Evolutionary conservation across 2,113 vertebrate genomes (phyloP).

Genomic region (Odontesthes bonariensis): DNA sequence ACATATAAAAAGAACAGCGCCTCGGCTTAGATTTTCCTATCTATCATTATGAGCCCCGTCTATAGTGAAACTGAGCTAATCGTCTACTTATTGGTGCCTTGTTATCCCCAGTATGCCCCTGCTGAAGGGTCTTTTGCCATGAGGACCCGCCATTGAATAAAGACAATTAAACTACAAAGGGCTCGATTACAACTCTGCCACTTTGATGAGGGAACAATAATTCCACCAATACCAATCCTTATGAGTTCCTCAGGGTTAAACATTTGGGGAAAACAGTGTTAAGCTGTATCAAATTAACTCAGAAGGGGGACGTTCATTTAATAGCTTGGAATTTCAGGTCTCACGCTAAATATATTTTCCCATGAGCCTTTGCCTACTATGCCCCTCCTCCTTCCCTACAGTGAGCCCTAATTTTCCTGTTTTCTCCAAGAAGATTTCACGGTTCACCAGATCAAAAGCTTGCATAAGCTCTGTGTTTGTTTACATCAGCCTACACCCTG

Average conservation of each 20-base stretch:
- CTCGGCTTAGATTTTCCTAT: slow-evolving; percentile 36
- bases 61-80: slow-evolving; percentile 57
- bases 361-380: slow-evolving; percentile 64
- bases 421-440: slow-evolving; percentile 76
- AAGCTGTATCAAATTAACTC: slow-evolving; percentile 76
- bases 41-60: slow-evolving; percentile 51
- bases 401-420: slow-evolving; percentile 75
- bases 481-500: slow-evolving; percentile 76
- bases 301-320: slow-evolving; percentile 69
- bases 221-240: slow-evolving; percentile 50
- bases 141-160: slow-evolving; percentile 66
- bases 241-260: slow-evolving; percentile 68
- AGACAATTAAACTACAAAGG: slow-evolving; percentile 79
- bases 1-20: slow-evolving; percentile 46
- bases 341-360: slow-evolving; percentile 74
- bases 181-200: slow-evolving; percentile 63
- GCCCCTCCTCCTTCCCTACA: slow-evolving; percentile 60
- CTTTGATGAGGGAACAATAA: slow-evolving; percentile 75
- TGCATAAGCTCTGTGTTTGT: slow-evolving; percentile 74
- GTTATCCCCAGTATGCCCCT: slow-evolving; percentile 49
- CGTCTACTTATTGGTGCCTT: slow-evolving; percentile 55
- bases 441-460: slow-evolving; percentile 81
- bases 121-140: slow-evolving; percentile 57
- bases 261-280: slow-evolving; percentile 66
- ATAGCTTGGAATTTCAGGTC: slow-evolving; percentile 71